Evolutionary conservation across 2,888 invertebrate species (phyloP).

Genomic region (Tyria jacobaeae): DNA sequence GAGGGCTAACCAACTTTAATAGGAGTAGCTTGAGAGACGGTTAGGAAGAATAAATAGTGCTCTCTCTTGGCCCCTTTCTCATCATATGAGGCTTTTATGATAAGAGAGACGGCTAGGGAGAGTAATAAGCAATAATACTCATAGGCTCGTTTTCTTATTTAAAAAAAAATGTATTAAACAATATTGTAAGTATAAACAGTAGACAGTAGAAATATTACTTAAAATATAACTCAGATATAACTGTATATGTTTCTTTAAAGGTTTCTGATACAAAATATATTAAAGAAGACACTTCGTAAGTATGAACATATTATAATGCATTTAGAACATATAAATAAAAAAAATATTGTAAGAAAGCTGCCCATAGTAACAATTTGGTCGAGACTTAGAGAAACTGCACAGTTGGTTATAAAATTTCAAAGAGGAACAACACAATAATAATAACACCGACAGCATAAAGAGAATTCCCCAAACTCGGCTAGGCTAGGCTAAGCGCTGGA

Average conservation of each 20-base stretch:
- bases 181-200: no score
- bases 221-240: background rate
- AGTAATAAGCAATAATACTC: background rate
- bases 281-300: slow-evolving; percentile 15
- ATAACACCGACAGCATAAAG: background rate
- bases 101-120: background rate
- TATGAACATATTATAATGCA: background rate
- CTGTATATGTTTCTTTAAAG: slow-evolving; percentile 7
- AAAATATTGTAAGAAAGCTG: background rate
- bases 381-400: background rate
- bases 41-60: no score
- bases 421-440: background rate
- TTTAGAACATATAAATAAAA: background rate
- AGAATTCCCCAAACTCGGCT: background rate
- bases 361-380: no score
- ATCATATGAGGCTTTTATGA: no score
- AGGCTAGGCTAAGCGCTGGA: background rate
- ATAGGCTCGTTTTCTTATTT: background rate
- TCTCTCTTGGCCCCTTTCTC: no score
- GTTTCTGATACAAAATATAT: background rate
- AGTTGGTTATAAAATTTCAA: background rate
- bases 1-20: background rate
- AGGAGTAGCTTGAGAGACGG: background rate
- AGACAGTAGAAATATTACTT: no score
- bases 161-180: no score